A percentile compares a stretch with the other conserved stretches of the same genome.
Conservation (phyloP, 2,797 vertebrate species). For the Darevskia mixta region DNA sequence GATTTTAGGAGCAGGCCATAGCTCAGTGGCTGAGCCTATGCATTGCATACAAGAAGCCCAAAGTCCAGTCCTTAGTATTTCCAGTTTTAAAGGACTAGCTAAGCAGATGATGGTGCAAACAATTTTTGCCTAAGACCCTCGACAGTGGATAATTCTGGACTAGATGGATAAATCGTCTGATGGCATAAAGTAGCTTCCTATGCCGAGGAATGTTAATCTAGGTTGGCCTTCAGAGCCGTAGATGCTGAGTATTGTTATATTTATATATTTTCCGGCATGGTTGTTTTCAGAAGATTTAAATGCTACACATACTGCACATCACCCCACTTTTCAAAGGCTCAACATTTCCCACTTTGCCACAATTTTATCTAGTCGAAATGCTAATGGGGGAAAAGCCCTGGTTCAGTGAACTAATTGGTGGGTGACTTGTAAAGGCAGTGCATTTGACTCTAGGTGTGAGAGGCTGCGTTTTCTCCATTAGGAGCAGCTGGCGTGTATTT, state of each 20-base stretch:
- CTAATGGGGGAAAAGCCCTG: conserved; percentile 1
- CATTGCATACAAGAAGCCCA: background rate
- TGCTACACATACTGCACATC: too few relatives aligned
- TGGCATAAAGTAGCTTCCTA: too few relatives aligned
- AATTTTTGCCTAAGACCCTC: background rate
- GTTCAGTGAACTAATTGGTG: conserved; percentile 12
- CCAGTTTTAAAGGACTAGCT: too few relatives aligned
- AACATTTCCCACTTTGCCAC: background rate
- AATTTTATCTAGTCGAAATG: background rate
- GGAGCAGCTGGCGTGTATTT: background rate
- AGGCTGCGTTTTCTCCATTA: background rate
- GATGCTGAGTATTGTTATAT: background rate
- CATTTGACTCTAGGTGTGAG: background rate
- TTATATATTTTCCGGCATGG: background rate
- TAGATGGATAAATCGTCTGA: too few relatives aligned
- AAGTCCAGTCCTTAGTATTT: background rate
- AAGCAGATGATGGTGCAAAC: background rate
- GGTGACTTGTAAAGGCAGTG: background rate
- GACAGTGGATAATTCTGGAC: background rate
- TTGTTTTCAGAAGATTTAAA: background rate
- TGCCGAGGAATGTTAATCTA: background rate
- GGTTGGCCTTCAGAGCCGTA: background rate
- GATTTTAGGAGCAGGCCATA: background rate
- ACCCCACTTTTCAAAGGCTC: background rate
- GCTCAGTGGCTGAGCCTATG: background rate